Percentiles rank a stretch among this genome's conserved stretches.
Conservation (phyloP, 2,113 vertebrate species). For the Pitta sordida region DNA sequence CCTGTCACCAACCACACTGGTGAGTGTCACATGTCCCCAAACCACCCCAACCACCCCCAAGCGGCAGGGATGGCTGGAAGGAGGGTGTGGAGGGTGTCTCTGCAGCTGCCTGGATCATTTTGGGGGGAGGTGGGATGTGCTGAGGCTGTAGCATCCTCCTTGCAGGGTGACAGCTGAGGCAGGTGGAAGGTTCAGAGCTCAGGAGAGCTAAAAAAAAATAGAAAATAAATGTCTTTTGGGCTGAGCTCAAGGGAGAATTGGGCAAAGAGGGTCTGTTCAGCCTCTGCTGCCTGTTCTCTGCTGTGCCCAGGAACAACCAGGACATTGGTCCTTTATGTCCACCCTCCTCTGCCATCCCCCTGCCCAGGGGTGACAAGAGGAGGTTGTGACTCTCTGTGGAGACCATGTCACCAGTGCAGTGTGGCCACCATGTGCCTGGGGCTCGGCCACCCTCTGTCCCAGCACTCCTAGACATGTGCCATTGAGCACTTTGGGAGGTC, state of each 20-base stretch:
- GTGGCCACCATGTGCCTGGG: background rate
- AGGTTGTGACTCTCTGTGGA: background rate
- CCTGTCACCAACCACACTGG: conserved; percentile 60
- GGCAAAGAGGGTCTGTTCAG: background rate
- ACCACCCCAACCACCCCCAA: accelerated
- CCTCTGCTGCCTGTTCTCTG: background rate
- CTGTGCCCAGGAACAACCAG: background rate
- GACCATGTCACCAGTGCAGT: accelerated
- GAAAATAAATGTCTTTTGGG: background rate
- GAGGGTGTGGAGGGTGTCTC: background rate
- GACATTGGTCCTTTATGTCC: background rate
- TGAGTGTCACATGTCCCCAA: conserved; percentile 17
- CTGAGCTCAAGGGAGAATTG: background rate
- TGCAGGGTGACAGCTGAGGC: background rate
- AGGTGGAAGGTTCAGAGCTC: background rate
- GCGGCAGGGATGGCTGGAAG: background rate
- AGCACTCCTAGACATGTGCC: background rate
- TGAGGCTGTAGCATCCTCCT: background rate
- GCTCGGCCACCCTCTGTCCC: accelerated
- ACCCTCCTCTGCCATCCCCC: background rate
- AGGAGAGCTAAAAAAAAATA: background rate
- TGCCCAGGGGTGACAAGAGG: background rate
- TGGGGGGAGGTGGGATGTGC: accelerated
- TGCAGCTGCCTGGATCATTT: background rate
- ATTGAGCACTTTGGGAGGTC: background rate